Conservation (phyloP, 2,797 vertebrate genomes). For the Coilia nasus region DNA sequence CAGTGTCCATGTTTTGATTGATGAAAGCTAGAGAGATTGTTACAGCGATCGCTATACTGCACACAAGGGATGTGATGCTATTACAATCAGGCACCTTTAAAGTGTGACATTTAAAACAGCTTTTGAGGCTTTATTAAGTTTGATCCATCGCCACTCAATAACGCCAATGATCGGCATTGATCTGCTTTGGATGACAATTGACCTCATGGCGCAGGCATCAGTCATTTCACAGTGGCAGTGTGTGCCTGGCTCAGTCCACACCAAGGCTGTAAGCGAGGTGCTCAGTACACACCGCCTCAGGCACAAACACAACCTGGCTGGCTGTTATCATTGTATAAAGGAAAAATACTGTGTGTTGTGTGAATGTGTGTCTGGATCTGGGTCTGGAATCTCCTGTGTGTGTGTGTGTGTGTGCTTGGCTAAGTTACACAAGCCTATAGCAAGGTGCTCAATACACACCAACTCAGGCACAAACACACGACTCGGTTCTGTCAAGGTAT, state of each 20-base stretch:
- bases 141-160: constrained; percentile 51
- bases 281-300: not conserved
- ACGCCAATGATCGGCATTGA: constrained; percentile 36
- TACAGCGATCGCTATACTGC: not conserved
- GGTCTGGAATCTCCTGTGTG: too few species aligned
- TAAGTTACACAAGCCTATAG: too few species aligned
- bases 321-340: too few species aligned
- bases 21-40: not conserved
- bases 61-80: not conserved
- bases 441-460: too few species aligned
- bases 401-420: too few species aligned
- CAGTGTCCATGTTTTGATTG: not conserved
- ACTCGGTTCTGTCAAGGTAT: not conserved
- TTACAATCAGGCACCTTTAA: not conserved
- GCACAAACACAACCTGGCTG: not conserved
- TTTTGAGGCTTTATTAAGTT: constrained; percentile 12
- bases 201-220: not conserved
- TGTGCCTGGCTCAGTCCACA: not conserved
- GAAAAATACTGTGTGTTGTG: too few species aligned
- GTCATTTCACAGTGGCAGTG: not conserved
- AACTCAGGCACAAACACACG: not conserved
- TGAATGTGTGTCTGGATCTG: too few species aligned
- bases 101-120: not conserved
- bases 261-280: not conserved
- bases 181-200: constrained; percentile 39